phyloP scores from a whole-genome alignment of 2,888 invertebrate species.

The Meteorus cinctellus region DNA sequence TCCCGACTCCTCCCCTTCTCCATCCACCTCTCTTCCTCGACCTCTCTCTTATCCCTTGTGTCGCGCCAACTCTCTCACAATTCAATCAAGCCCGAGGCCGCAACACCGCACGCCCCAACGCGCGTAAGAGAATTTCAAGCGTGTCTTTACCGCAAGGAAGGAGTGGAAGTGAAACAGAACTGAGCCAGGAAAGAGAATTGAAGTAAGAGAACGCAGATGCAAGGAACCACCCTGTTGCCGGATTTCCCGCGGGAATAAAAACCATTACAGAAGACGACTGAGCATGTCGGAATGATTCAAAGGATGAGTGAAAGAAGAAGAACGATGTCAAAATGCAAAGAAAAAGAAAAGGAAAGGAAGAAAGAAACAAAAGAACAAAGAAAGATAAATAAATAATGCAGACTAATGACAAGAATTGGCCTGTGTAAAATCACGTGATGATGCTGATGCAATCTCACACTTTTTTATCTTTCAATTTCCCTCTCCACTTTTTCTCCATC shows the following conservation, averaged over 20 bases:
- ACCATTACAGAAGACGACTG: constrained; percentile 35
- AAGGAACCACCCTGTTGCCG: constrained; percentile 31
- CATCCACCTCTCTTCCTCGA: not conserved
- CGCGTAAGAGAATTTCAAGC: constrained; percentile 43
- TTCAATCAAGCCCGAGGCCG: constrained; percentile 30
- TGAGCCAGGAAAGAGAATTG: not conserved
- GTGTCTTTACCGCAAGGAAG: constrained; percentile 38
- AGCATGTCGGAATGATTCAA: constrained; percentile 11
- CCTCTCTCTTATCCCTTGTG: not conserved
- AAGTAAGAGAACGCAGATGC: constrained; percentile 18
- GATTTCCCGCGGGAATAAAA: constrained; percentile 46
- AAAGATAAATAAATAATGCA: not conserved
- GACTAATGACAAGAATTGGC: not conserved
- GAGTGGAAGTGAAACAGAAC: not conserved
- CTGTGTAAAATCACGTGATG: constrained; percentile 4
- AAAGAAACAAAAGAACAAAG: not conserved
- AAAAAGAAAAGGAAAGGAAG: not conserved
- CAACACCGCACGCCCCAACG: constrained; percentile 20
- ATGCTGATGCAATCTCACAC: not conserved
- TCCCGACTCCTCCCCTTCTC: not conserved
- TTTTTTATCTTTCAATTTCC: not conserved
- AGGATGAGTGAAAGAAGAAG: not conserved
- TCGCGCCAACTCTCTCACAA: constrained; percentile 15
- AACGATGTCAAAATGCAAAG: not conserved
- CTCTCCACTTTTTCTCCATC: not conserved